phyloP scores from a whole-genome alignment of 2,888 invertebrate genomes.

The Trissolcus japonicus region DNA sequence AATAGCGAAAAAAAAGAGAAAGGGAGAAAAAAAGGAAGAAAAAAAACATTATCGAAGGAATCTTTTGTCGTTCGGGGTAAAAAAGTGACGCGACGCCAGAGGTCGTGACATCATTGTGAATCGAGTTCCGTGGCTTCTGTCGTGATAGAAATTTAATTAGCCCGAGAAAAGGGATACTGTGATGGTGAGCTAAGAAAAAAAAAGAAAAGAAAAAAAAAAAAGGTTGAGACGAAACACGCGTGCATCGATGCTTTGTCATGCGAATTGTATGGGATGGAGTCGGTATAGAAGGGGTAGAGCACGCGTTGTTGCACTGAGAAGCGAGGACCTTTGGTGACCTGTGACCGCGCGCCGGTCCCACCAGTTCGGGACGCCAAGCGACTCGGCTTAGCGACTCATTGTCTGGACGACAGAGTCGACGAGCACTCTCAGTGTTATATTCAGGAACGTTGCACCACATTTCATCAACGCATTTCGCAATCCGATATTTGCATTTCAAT shows the following conservation, averaged over 20 bases:
- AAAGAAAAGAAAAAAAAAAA: constrained; percentile 19
- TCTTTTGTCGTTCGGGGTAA: constrained; percentile 29
- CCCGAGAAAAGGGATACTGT: constrained; percentile 16
- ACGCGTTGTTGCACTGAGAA: constrained; percentile 28
- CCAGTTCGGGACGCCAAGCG: constrained; percentile 13
- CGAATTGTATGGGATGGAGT: constrained; percentile 31
- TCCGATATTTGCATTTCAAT: constrained; percentile 41
- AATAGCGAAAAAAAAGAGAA: neutral
- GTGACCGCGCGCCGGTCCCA: constrained; percentile 40
- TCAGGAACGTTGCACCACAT: constrained; percentile 22
- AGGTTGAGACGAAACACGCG: constrained; percentile 28
- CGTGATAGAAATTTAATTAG: constrained; percentile 56
- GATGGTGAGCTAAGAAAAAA: constrained; percentile 10
- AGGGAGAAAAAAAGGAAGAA: neutral
- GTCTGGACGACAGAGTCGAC: constrained; percentile 34
- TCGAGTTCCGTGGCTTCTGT: constrained; percentile 49
- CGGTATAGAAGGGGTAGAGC: constrained; percentile 21
- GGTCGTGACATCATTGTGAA: constrained; percentile 55
- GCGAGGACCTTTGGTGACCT: constrained; percentile 37
- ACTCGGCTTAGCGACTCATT: constrained; percentile 26
- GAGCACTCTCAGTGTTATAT: constrained; percentile 31
- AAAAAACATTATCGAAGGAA: constrained; percentile 13
- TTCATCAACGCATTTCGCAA: constrained; percentile 35
- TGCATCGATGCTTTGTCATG: constrained; percentile 53
- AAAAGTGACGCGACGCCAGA: constrained; percentile 32